These are phyloP conservation scores for Caenorhabditis drosophilae DNA, from an alignment of 2,888 invertebrate genomes.

Conservation along the genomic window DNA sequence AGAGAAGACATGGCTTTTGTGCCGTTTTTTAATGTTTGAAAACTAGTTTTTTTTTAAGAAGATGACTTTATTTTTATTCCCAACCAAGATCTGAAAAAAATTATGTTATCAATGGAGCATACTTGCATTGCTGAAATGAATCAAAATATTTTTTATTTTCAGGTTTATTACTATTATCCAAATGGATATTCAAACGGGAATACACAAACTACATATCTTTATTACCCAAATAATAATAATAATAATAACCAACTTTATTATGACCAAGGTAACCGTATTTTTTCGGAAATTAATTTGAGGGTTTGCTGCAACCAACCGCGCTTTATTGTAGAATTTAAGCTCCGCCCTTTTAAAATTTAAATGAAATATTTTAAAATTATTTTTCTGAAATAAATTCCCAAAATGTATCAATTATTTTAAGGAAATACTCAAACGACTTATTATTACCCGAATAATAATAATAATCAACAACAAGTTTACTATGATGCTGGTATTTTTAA, in stretches of 20 bases:
- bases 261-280: neutral
- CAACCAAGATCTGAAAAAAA: too few species aligned
- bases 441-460: neutral
- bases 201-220: neutral
- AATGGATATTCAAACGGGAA: neutral
- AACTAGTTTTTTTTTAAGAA: too few species aligned
- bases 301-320: too few species aligned
- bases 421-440: neutral
- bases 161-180: conserved; percentile 1
- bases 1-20: neutral
- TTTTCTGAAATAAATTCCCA: neutral
- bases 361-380: too few species aligned
- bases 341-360: too few species aligned
- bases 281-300: neutral
- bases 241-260: neutral
- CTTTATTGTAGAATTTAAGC: too few species aligned
- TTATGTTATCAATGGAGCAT: too few species aligned
- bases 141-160: neutral
- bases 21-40: too few species aligned
- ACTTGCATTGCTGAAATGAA: neutral
- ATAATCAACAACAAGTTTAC: too few species aligned
- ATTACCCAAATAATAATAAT: conserved; percentile 3
- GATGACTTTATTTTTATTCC: too few species aligned
- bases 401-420: neutral
- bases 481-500: too few species aligned